phyloP scores from a whole-genome alignment of 2,797 vertebrate species.

The Hapalemur alaotrensis region DNA sequence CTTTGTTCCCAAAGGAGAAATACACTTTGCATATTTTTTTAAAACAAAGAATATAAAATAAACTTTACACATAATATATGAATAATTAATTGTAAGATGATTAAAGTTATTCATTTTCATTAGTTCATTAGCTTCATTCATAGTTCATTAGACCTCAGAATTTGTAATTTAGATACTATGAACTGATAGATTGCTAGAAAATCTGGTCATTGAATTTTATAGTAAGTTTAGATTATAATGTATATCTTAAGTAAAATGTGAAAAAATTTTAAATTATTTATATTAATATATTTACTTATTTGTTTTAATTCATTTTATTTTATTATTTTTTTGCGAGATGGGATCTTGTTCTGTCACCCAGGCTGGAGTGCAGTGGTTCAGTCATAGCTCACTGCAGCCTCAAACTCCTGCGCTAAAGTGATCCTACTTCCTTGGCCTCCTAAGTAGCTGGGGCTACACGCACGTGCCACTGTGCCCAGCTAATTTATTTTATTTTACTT shows the following conservation, averaged over 20 bases:
- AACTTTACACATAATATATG: background rate
- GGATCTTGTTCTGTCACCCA: background rate
- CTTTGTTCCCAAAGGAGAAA: constrained; percentile 3
- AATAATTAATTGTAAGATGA: background rate
- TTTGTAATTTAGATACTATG: constrained; percentile 17
- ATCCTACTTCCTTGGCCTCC: background rate
- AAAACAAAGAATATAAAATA: constrained; percentile 16
- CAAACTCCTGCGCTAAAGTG: background rate
- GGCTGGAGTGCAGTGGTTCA: background rate
- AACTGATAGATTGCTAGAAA: background rate
- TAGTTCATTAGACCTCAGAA: background rate
- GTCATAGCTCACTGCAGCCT: background rate
- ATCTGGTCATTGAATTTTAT: background rate
- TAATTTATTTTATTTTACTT: background rate
- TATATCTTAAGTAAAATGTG: constrained; percentile 19
- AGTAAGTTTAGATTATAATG: background rate
- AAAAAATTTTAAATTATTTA: background rate
- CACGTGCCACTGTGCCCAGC: background rate
- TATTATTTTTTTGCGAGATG: background rate
- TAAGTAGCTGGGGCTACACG: background rate
- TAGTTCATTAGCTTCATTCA: too few species aligned
- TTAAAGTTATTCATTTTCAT: background rate
- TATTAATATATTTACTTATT: background rate
- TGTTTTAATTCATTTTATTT: background rate
- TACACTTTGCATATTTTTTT: constrained; percentile 22